Evolutionary conservation across 2,888 invertebrate genomes (phyloP).

Genomic region (Ectobius pallidus): DNA sequence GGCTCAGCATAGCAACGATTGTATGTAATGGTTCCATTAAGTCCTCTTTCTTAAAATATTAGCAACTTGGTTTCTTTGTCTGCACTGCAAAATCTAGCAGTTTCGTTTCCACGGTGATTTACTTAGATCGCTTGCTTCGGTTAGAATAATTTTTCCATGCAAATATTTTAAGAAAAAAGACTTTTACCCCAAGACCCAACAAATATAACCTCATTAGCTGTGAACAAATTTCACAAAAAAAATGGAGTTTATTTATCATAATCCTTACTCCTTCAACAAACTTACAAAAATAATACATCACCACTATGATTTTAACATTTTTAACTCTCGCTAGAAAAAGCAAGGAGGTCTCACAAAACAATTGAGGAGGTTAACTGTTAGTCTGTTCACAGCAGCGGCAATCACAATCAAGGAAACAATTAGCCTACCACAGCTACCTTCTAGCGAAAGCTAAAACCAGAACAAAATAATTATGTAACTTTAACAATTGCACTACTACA

Average conservation of each 20-base stretch:
- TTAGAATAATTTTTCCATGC: neutral
- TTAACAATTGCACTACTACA: conserved; percentile 7
- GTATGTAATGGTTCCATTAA: conserved; percentile 20
- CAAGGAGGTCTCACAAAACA: conserved; percentile 10
- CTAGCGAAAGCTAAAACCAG: conserved; percentile 39
- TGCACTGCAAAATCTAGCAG: neutral
- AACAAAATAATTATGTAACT: conserved; percentile 25
- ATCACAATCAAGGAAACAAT: conserved; percentile 23
- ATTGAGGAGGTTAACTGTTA: conserved; percentile 20
- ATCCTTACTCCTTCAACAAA: neutral
- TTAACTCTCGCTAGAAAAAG: conserved; percentile 40
- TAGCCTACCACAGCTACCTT: conserved; percentile 30
- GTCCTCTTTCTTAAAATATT: conserved; percentile 20
- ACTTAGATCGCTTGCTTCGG: no score
- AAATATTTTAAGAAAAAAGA: conserved; percentile 24
- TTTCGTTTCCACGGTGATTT: no score
- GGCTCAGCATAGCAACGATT: conserved; percentile 39
- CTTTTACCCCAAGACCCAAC: conserved; percentile 24
- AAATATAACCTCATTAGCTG: conserved; percentile 30
- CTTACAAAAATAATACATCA: conserved; percentile 13
- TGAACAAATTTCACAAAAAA: conserved; percentile 30
- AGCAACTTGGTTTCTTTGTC: neutral
- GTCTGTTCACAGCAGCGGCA: neutral
- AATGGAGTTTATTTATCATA: conserved; percentile 25
- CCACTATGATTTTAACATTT: conserved; percentile 8